Evolutionary conservation across 2,888 invertebrate genomes (phyloP).

Genomic region (Tribolium freemani): DNA sequence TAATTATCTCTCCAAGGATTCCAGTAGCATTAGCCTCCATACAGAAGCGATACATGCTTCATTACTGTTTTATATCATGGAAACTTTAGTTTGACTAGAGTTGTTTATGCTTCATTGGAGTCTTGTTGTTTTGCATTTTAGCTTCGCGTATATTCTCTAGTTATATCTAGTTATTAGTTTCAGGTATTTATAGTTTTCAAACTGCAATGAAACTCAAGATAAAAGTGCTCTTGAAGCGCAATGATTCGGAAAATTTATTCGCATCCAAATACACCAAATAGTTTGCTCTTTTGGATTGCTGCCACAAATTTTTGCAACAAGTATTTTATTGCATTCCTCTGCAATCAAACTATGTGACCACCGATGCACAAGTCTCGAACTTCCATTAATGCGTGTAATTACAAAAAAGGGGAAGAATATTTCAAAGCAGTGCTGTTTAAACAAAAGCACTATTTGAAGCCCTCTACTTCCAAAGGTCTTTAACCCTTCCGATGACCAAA

Average conservation of each 20-base stretch:
- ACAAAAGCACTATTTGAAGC: background rate
- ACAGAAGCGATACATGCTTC: conserved; percentile 52
- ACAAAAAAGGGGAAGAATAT: background rate
- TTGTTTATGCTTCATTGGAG: conserved; percentile 50
- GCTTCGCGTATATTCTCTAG: conserved; percentile 43
- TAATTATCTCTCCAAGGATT: conserved; percentile 68
- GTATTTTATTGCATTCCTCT: background rate
- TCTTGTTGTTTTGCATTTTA: conserved; percentile 47
- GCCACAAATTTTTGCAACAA: conserved; percentile 1
- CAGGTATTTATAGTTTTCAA: conserved; percentile 52
- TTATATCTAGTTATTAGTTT: conserved; percentile 56
- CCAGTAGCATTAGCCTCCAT: conserved; percentile 56
- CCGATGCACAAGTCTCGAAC: background rate
- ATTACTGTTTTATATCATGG: conserved; percentile 57
- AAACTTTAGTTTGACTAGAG: conserved; percentile 50
- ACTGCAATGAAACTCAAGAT: conserved; percentile 46
- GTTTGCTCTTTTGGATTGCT: conserved; percentile 1
- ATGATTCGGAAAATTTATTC: conserved; percentile 14
- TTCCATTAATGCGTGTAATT: background rate
- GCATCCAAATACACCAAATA: background rate
- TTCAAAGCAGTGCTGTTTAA: background rate
- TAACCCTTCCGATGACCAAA: conserved; percentile 8
- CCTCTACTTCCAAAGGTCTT: background rate
- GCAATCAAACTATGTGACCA: background rate
- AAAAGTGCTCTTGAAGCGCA: conserved; percentile 36